Conservation (phyloP, 2,113 vertebrate species). For the Gnathonemus echidnorhynchus region DNA sequence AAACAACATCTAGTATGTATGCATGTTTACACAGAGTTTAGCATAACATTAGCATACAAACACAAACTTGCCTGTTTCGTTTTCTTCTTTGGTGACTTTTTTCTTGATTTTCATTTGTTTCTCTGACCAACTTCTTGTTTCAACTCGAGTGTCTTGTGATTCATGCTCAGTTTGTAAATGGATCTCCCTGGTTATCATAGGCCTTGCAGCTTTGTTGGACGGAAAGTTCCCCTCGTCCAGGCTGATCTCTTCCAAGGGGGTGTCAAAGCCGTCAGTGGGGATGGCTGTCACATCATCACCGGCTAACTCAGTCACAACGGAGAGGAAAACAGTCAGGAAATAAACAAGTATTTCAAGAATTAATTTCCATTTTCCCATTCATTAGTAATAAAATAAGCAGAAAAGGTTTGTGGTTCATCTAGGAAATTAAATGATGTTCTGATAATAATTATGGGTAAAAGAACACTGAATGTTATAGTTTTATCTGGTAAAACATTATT, state of each 20-base stretch:
- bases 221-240: conserved; percentile 44
- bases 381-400: background rate
- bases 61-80: conserved; percentile 42
- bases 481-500: background rate
- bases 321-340: background rate
- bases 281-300: conserved; percentile 32
- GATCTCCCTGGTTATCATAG: conserved; percentile 35
- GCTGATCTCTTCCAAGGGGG: conserved; percentile 59
- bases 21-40: background rate
- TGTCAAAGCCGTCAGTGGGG: conserved; percentile 55
- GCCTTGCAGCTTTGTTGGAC: conserved; percentile 20
- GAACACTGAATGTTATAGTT: background rate
- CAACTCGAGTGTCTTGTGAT: conserved; percentile 19
- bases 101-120: conserved; percentile 43
- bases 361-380: background rate
- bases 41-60: background rate
- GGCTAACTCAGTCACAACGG: background rate
- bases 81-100: conserved; percentile 47
- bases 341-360: background rate
- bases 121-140: conserved; percentile 25
- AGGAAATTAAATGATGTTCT: background rate
- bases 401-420: background rate
- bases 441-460: background rate
- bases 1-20: background rate
- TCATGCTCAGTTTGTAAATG: conserved; percentile 42